These are phyloP conservation scores for Drepana falcataria DNA, from an alignment of 2,888 invertebrate genomes.

Conservation along the genomic window DNA sequence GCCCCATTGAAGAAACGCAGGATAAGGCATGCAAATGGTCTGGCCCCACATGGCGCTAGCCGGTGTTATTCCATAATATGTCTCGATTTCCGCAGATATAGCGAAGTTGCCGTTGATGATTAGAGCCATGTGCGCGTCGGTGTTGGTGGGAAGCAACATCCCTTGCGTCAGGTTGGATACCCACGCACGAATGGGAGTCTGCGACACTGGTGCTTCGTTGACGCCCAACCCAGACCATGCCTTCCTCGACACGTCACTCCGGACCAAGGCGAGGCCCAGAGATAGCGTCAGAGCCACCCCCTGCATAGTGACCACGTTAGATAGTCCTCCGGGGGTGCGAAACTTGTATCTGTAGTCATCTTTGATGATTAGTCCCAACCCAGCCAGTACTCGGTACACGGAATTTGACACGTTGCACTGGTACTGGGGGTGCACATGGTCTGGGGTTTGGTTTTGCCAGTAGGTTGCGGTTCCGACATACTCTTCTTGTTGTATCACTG, in stretches of 20 bases:
- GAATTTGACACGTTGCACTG: slow-evolving; percentile 8
- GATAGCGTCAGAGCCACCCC: slow-evolving; percentile 6
- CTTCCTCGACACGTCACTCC: slow-evolving; percentile 5
- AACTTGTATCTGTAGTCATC: slow-evolving; percentile 4
- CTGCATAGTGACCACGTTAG: slow-evolving; percentile 8
- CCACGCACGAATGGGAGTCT: slow-evolving; percentile 5
- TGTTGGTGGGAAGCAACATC: neutral
- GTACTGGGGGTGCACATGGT: slow-evolving; percentile 1
- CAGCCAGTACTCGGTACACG: slow-evolving; percentile 2
- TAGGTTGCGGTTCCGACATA: neutral
- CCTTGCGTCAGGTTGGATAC: neutral
- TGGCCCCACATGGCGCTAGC: neutral
- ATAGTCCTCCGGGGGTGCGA: slow-evolving; percentile 3
- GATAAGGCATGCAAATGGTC: slow-evolving; percentile 2
- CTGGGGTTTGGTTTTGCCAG: neutral
- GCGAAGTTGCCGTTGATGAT: neutral
- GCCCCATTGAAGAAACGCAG: slow-evolving; percentile 2
- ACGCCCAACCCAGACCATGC: slow-evolving; percentile 6
- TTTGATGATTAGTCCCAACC: slow-evolving; percentile 3
- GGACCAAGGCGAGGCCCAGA: slow-evolving; percentile 1
- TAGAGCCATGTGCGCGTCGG: neutral
- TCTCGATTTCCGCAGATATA: neutral
- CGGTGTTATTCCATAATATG: neutral
- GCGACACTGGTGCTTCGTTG: slow-evolving; percentile 3
- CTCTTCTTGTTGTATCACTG: neutral